A percentile compares a stretch with the other conserved stretches of the same genome.
Conservation (phyloP, 2,113 vertebrate species). For the Gavia stellata region DNA sequence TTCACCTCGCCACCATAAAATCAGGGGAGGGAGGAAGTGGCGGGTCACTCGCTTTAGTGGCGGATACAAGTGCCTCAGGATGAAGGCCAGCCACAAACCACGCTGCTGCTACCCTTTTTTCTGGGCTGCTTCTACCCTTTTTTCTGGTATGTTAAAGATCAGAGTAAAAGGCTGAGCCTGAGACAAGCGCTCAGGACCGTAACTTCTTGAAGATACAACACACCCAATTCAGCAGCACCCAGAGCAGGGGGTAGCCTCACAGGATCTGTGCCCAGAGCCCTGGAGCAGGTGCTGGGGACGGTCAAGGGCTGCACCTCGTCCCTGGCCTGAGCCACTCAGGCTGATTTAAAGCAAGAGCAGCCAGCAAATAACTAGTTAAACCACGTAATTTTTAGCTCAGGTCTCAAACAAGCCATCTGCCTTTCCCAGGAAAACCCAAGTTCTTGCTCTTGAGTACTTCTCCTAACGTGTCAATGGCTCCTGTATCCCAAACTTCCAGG, state of each 20-base stretch:
- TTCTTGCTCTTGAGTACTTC: accelerated
- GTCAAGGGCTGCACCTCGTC: neutral
- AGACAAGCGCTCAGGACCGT: accelerated
- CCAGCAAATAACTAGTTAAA: neutral
- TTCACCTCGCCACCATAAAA: neutral
- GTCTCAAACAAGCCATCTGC: accelerated
- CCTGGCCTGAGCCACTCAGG: neutral
- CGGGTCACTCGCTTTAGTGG: neutral
- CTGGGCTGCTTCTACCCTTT: accelerated
- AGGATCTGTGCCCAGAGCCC: neutral
- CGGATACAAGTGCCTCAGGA: neutral
- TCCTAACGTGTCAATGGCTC: accelerated
- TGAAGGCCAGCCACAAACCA: neutral
- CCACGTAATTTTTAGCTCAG: accelerated
- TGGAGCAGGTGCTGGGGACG: accelerated
- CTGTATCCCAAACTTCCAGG: accelerated
- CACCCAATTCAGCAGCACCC: neutral
- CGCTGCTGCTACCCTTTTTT: accelerated
- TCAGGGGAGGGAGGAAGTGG: neutral
- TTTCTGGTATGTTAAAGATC: accelerated
- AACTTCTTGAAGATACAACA: accelerated
- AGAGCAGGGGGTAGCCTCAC: too few relatives aligned
- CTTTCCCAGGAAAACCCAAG: neutral
- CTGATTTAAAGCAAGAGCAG: neutral
- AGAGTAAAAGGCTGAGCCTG: accelerated